phyloP scores from a whole-genome alignment of 2,797 vertebrate species.

The Phalanger gymnotis region DNA sequence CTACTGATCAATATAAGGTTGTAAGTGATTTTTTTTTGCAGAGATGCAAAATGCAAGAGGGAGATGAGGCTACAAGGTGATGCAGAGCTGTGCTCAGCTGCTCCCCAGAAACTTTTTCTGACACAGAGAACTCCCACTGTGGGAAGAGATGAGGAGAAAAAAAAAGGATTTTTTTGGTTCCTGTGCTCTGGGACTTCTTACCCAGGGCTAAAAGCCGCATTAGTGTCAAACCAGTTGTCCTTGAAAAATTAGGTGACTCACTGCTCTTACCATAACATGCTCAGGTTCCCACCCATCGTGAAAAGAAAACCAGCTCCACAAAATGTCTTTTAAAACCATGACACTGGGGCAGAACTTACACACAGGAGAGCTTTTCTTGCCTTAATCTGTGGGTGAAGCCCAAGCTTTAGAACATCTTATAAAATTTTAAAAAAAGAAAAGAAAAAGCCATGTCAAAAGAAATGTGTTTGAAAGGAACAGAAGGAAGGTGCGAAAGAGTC shows the following conservation, averaged over 20 bases:
- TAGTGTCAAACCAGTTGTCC: not conserved
- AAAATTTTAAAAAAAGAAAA: not conserved
- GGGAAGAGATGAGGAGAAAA: not conserved
- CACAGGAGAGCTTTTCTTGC: not conserved
- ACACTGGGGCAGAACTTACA: not conserved
- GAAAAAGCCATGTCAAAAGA: not conserved
- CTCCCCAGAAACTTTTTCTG: not conserved
- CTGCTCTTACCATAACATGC: conserved; percentile 17
- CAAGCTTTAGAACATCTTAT: not conserved
- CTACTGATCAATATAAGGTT: not conserved
- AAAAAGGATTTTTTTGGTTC: not conserved
- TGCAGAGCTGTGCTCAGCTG: not conserved
- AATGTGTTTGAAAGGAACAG: not conserved
- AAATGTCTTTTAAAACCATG: not conserved
- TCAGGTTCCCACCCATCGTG: not conserved
- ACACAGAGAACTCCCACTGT: not conserved
- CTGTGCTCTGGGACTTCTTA: conserved; percentile 1
- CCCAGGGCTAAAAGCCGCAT: not conserved
- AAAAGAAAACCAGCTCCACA: conserved; percentile 7
- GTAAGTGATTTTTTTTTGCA: not conserved
- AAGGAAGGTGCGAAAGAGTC: not conserved
- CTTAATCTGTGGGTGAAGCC: not conserved
- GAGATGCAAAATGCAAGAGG: not conserved
- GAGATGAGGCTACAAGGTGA: not conserved
- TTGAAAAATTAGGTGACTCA: conserved; percentile 27